Percentiles rank a stretch among this genome's conserved stretches.
Conservation (phyloP, 2,888 invertebrate genomes). For the Chydorus sphaericus region DNA sequence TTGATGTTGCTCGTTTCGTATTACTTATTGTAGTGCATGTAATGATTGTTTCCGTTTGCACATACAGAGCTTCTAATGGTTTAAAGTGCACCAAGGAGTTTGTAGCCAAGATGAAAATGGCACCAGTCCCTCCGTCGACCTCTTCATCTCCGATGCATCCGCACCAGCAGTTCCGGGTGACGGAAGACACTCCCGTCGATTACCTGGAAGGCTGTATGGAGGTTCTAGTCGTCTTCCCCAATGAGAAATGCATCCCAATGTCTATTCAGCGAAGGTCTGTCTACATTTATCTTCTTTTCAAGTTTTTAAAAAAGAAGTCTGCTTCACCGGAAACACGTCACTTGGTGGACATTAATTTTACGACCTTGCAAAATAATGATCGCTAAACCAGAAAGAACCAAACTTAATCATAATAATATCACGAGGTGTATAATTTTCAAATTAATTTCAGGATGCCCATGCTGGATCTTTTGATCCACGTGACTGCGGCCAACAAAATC, state of each 20-base stretch:
- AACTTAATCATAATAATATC: not conserved
- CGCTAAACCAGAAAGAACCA: too few species aligned
- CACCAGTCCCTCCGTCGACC: not conserved
- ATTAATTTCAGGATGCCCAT: conserved; percentile 45
- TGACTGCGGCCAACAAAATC: conserved; percentile 50
- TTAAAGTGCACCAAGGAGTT: too few species aligned
- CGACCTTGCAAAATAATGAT: not conserved
- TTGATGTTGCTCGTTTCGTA: not conserved
- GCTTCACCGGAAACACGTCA: not conserved
- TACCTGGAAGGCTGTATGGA: conserved; percentile 54
- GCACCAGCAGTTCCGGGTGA: conserved; percentile 29
- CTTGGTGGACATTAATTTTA: not conserved
- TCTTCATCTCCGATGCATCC: not conserved
- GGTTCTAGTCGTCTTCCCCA: conserved; percentile 45
- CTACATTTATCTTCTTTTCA: conserved; percentile 7
- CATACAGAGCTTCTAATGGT: not conserved
- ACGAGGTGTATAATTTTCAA: not conserved
- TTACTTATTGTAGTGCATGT: not conserved
- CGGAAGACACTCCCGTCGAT: conserved; percentile 52
- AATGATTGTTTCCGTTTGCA: not conserved
- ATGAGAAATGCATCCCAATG: conserved; percentile 36
- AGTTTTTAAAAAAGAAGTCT: not conserved
- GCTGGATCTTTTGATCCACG: conserved; percentile 59
- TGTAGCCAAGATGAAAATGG: not conserved
- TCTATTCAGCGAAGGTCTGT: conserved; percentile 41